Percentiles rank a stretch among this genome's conserved stretches.
phyloP scores from a whole-genome alignment of 2,797 vertebrate genomes.

The Pangasius mekongensis region DNA sequence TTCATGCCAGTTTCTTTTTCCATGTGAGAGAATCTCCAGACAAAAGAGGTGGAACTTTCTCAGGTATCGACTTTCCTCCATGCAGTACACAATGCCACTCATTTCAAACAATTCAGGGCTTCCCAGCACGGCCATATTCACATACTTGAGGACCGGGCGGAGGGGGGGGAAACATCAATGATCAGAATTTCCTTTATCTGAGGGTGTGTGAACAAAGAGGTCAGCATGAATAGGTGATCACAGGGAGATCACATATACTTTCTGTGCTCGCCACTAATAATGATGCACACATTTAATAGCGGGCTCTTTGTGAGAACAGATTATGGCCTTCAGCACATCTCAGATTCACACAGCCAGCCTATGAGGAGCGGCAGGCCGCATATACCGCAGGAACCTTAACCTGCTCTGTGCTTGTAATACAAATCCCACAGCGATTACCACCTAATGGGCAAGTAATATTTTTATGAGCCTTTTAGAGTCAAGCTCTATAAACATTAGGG shows the following conservation, averaged over 20 bases:
- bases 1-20: conserved; percentile 40
- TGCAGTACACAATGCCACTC: conserved; percentile 58
- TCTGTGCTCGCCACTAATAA: conserved; percentile 29
- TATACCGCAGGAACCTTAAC: conserved; percentile 16
- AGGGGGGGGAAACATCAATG: conserved; percentile 34
- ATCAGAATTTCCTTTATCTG: conserved; percentile 52
- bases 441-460: conserved; percentile 21
- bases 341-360: neutral
- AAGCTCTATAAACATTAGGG: neutral
- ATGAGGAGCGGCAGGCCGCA: conserved; percentile 37
- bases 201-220: conserved; percentile 55
- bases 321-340: neutral
- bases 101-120: conserved; percentile 46
- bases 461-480: conserved; percentile 4
- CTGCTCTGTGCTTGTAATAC: neutral
- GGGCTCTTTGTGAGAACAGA: conserved; percentile 13
- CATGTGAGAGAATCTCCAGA: conserved; percentile 41
- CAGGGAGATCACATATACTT: conserved; percentile 54
- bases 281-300: conserved; percentile 24
- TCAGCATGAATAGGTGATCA: conserved; percentile 44
- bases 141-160: conserved; percentile 44
- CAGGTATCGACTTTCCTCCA: conserved; percentile 56
- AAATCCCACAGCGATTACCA: conserved; percentile 3
- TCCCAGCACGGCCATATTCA: conserved; percentile 33
- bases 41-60: conserved; percentile 50